phyloP scores from a whole-genome alignment of 2,888 invertebrate species.

The Tenthredo distinguenda region DNA sequence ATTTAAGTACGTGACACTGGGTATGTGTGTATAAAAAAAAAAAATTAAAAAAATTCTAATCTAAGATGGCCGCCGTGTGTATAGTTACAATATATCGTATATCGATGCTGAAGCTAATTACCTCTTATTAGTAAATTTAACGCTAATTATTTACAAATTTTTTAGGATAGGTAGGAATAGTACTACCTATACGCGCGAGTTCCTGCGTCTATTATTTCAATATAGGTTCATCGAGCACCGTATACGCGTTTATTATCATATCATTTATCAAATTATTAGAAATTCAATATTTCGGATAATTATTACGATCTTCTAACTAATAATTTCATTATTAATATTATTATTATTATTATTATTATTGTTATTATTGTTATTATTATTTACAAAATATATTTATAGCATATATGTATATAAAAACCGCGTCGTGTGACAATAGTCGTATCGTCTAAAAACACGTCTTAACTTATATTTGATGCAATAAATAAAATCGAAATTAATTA shows the following conservation, averaged over 20 bases:
- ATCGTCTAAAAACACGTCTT: too few relatives aligned
- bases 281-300: background rate
- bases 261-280: background rate
- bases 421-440: too few relatives aligned
- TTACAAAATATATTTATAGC: background rate
- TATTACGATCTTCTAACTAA: background rate
- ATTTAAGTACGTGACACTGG: slow-evolving; percentile 44
- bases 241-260: background rate
- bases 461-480: too few relatives aligned
- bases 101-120: background rate
- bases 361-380: background rate
- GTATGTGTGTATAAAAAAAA: background rate
- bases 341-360: background rate
- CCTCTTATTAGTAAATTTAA: background rate
- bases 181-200: background rate
- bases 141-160: slow-evolving; percentile 30
- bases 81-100: background rate
- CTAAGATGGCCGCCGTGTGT: slow-evolving; percentile 24
- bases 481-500: too few relatives aligned
- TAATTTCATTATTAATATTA: background rate
- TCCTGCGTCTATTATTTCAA: background rate
- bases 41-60: background rate
- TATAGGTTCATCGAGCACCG: background rate
- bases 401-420: too few relatives aligned
- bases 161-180: too few relatives aligned